phyloP scores from a whole-genome alignment of 1,140 invertebrate genomes.

The Venustaconcha ellipsiformis region DNA sequence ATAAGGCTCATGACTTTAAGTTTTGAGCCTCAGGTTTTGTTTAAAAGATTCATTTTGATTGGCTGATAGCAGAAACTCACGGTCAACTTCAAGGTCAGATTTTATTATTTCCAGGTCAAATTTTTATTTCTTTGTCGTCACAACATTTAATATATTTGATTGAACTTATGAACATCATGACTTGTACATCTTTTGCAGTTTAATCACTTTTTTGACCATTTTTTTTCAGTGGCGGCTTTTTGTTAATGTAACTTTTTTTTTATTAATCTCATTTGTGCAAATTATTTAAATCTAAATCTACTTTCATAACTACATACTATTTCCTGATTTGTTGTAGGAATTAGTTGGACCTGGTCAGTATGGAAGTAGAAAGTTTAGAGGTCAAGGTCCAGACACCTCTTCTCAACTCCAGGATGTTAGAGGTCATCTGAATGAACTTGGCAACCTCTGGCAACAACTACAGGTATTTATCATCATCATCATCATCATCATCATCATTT shows the following conservation, averaged over 20 bases:
- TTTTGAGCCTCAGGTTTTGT: too few relatives aligned
- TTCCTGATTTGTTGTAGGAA: constrained; percentile 25
- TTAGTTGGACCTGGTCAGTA: constrained; percentile 22
- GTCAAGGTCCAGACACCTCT: constrained; percentile 7
- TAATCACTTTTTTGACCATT: background rate
- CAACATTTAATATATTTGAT: too few relatives aligned
- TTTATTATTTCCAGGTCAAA: too few relatives aligned
- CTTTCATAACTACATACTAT: background rate
- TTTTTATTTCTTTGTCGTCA: too few relatives aligned
- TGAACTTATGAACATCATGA: too few relatives aligned
- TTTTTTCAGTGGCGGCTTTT: background rate
- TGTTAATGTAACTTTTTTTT: too few relatives aligned
- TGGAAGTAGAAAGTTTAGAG: constrained; percentile 15
- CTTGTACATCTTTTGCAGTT: background rate
- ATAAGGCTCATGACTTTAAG: too few relatives aligned
- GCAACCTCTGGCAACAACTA: constrained; percentile 55
- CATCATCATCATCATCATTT: too few relatives aligned
- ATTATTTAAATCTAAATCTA: background rate
- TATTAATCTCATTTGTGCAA: background rate
- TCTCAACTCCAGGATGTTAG: constrained; percentile 45
- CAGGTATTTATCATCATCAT: constrained; percentile 26
- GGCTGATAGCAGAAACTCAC: too few relatives aligned
- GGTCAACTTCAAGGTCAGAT: too few relatives aligned
- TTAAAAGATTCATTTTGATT: too few relatives aligned
- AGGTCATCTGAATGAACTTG: constrained; percentile 48